These are phyloP conservation scores for Penelope pileata DNA, from an alignment of 2,113 vertebrate species.

Conservation along the genomic window DNA sequence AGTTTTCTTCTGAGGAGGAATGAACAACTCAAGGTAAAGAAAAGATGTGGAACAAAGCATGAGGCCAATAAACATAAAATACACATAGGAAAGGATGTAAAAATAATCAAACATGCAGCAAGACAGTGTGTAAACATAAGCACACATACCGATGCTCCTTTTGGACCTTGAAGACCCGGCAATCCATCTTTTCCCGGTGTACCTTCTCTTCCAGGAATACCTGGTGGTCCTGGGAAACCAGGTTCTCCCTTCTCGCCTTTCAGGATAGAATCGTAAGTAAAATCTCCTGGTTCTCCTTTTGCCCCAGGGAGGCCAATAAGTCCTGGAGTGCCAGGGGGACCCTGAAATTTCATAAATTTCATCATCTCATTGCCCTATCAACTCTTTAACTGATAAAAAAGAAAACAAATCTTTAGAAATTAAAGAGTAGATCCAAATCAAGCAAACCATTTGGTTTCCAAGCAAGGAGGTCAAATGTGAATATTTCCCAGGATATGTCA, in stretches of 20 bases:
- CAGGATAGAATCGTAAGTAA: conserved; percentile 80
- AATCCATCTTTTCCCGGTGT: conserved; percentile 85
- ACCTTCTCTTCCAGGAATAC: conserved; percentile 84
- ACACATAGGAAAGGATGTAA: neutral
- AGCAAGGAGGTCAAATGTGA: neutral
- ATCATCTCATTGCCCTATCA: neutral
- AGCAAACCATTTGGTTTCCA: neutral
- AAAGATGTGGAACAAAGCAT: neutral
- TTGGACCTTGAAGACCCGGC: conserved; percentile 84
- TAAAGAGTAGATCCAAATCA: neutral
- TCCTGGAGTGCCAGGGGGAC: conserved; percentile 81
- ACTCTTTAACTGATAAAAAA: neutral
- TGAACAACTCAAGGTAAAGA: neutral
- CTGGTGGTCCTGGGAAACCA: conserved; percentile 82
- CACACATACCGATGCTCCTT: conserved; percentile 88
- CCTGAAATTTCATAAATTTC: conserved; percentile 75
- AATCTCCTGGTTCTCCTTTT: conserved; percentile 92
- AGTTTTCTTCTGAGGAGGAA: neutral
- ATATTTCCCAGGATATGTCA: neutral
- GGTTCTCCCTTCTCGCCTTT: conserved; percentile 91
- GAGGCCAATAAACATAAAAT: neutral
- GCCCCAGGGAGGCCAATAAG: conserved; percentile 86
- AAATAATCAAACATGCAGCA: neutral
- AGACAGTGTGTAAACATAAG: neutral
- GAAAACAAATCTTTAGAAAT: neutral